These are phyloP conservation scores for Stictocephala bisonia DNA, from an alignment of 2,888 invertebrate genomes.

Conservation along the genomic window DNA sequence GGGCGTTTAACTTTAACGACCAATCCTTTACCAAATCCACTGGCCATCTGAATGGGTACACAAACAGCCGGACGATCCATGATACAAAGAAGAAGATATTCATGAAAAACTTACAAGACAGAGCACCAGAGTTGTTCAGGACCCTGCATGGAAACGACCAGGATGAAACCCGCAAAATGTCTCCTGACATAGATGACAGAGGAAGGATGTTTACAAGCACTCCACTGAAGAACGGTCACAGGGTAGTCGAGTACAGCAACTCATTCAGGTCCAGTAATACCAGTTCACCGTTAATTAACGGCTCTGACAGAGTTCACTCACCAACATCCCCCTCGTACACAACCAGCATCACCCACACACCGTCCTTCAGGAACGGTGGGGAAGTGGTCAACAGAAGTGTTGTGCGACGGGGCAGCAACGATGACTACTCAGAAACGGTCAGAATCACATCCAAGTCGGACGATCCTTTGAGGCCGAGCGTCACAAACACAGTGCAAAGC, in stretches of 20 bases:
- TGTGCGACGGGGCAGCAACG: conserved; percentile 71
- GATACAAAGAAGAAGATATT: conserved; percentile 75
- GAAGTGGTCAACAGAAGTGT: conserved; percentile 53
- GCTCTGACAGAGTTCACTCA: conserved; percentile 50
- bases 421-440: conserved; percentile 78
- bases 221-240: conserved; percentile 61
- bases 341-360: conserved; percentile 54
- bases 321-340: conserved; percentile 49
- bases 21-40: conserved; percentile 52
- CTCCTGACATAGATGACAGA: conserved; percentile 40
- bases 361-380: conserved; percentile 54
- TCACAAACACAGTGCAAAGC: conserved; percentile 78
- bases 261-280: conserved; percentile 58
- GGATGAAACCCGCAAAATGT: conserved; percentile 38
- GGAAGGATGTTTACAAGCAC: conserved; percentile 57
- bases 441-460: conserved; percentile 75
- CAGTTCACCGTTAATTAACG: conserved; percentile 49
- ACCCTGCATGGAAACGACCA: conserved; percentile 73
- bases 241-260: conserved; percentile 57
- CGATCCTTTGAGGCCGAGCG: conserved; percentile 74
- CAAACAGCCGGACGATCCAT: conserved; percentile 67
- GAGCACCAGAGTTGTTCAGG: conserved; percentile 78
- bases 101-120: conserved; percentile 75
- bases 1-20: conserved; percentile 51
- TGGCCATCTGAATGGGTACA: conserved; percentile 63